Conservation (phyloP, 2,113 vertebrate genomes). For the Campylomormyrus numenius region DNA sequence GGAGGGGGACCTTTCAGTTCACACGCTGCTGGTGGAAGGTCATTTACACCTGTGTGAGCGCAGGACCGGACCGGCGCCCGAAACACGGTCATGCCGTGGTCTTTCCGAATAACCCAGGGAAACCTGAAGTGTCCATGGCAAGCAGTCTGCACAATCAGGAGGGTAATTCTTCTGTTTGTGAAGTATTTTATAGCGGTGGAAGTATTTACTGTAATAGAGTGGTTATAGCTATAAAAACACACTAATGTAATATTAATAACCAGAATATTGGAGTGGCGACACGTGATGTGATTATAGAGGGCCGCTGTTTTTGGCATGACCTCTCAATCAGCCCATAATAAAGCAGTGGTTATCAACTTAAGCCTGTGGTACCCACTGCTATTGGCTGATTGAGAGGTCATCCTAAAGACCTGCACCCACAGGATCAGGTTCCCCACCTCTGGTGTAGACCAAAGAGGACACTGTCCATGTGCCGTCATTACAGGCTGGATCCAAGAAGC, state of each 20-base stretch:
- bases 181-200: background rate
- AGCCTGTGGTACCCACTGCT: too few relatives aligned
- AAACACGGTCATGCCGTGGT: background rate
- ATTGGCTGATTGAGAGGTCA: too few relatives aligned
- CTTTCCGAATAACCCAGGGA: background rate
- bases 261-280: background rate
- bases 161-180: background rate
- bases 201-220: background rate
- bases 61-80: background rate
- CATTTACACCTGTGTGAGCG: background rate
- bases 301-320: too few relatives aligned
- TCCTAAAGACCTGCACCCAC: too few relatives aligned
- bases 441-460: too few relatives aligned
- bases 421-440: too few relatives aligned
- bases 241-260: background rate
- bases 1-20: background rate
- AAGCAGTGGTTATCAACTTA: too few relatives aligned
- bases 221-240: background rate
- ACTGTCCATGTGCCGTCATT: background rate
- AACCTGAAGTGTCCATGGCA: background rate
- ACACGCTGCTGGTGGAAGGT: background rate
- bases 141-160: background rate
- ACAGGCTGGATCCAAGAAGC: slow-evolving; percentile 59
- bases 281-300: background rate
- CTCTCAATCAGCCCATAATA: too few relatives aligned